These are phyloP conservation scores for Anarrhichthys ocellatus DNA, from an alignment of 2,113 vertebrate species.

Conservation along the genomic window DNA sequence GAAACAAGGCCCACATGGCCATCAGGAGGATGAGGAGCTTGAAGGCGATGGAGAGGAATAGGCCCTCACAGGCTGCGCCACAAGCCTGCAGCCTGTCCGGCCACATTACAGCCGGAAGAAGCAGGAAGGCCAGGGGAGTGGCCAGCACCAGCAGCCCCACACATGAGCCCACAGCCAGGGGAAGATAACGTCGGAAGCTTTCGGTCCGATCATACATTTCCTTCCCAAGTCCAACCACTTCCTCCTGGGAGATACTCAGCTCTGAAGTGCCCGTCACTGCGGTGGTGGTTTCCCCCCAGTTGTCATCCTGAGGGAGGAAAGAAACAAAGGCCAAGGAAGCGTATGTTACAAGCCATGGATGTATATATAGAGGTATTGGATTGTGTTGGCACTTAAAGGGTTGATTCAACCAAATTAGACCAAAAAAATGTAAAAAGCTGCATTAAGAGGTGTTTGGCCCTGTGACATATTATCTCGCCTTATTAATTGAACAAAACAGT, in stretches of 20 bases:
- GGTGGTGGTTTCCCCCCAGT: conserved; percentile 95
- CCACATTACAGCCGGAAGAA: conserved; percentile 92
- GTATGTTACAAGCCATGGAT: not conserved
- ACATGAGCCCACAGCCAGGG: conserved; percentile 85
- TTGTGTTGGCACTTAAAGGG: not conserved
- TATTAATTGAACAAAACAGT: not conserved
- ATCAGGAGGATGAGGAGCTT: conserved; percentile 95
- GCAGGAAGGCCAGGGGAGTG: conserved; percentile 93
- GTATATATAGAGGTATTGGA: not conserved
- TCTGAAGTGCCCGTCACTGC: conserved; percentile 94
- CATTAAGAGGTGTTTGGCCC: not conserved
- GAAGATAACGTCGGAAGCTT: conserved; percentile 88
- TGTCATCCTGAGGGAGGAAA: conserved; percentile 87
- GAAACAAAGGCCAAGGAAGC: not conserved
- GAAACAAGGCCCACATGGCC: conserved; percentile 94
- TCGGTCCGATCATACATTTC: conserved; percentile 87
- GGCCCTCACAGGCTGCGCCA: conserved; percentile 93
- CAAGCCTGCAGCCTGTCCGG: conserved; percentile 89
- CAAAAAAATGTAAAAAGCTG: not conserved
- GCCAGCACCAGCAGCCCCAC: conserved; percentile 90
- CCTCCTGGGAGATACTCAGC: conserved; percentile 93
- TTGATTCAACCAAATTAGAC: not conserved
- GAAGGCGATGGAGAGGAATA: conserved; percentile 95
- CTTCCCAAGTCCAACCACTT: conserved; percentile 89
- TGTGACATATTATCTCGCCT: not conserved